phyloP scores from a whole-genome alignment of 2,888 invertebrate genomes.

The Leptinotarsa rubiginosa region DNA sequence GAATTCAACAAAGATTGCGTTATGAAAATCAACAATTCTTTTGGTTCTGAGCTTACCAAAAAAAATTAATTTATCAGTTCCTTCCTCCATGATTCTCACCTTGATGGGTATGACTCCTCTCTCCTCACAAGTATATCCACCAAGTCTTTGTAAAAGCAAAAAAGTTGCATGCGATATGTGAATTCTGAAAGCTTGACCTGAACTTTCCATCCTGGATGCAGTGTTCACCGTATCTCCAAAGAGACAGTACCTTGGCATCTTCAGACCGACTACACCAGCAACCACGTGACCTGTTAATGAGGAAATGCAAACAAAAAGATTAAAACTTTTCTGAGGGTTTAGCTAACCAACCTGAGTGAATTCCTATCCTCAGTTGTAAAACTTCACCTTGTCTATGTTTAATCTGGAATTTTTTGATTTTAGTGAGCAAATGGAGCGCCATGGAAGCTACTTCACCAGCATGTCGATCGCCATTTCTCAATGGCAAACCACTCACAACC shows the following conservation, averaged over 20 bases:
- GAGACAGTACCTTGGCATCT: conserved; percentile 88
- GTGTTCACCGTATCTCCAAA: conserved; percentile 91
- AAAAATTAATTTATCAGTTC: too few relatives aligned
- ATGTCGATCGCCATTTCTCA: conserved; percentile 79
- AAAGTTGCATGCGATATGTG: conserved; percentile 82
- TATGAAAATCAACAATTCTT: too few relatives aligned
- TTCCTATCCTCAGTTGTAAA: conserved; percentile 79
- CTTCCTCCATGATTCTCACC: conserved; percentile 64
- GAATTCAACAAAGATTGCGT: too few relatives aligned
- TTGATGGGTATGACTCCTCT: conserved; percentile 80
- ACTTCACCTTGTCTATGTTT: conserved; percentile 76
- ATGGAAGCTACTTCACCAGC: conserved; percentile 85
- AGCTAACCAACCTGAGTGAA: conserved; percentile 70
- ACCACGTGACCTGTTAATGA: conserved; percentile 75
- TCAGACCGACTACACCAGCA: conserved; percentile 86
- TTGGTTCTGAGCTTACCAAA: too few relatives aligned
- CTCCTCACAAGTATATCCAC: conserved; percentile 80
- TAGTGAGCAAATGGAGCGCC: conserved; percentile 79
- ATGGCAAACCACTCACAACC: conserved; percentile 84
- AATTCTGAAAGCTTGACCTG: conserved; percentile 79
- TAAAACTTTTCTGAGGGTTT: background rate
- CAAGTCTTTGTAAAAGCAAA: conserved; percentile 74
- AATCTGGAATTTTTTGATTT: conserved; percentile 77
- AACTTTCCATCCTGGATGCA: conserved; percentile 85
- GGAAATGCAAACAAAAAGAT: too few relatives aligned